Base-by-base conservation (phyloP, 2,113 vertebrate species). In the Phrynosoma platyrhinos region DNA sequence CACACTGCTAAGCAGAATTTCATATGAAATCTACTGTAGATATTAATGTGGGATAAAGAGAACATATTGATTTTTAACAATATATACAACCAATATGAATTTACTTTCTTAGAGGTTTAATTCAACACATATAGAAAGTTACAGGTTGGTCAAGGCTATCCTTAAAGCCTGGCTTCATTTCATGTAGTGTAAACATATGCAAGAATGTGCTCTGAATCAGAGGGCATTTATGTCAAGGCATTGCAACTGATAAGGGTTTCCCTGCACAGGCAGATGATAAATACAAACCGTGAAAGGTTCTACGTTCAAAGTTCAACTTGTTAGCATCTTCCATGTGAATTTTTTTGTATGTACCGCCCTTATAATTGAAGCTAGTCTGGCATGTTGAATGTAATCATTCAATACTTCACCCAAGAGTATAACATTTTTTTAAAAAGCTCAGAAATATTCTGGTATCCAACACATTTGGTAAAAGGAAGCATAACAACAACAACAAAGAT, bases 391-490 rank as follows among this genome's bases (percentile, higher is more conserved):
- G 20, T 58, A 10, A 40, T 68, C 47, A 62, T 68, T 78, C 75
- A 71, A 64, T 82, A 47, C 27, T 55, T 9, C 53, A 68, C 5
- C 47, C n/a, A 83, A 69, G n/a, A 88, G 20, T 64, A 14, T 30
- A 68, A 66, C n/a, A 83, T 83, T 69, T 47, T 83, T 36, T 36
- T 58, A 68, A 78, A 86, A 86, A 79, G 55, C 5, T 12, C 6
- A 78, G 55, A n/a, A 52, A 32, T 68, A 55, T 83, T 69, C 42
- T 18, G n/a, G 72, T 55, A 71, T 16, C 74, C 36, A 74, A 21
- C 32, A 87, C 25, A 58, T 7, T 53, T 77, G 27, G 47, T 25
- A 78, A 86, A 90, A 83, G 13, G 72, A 55, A 77, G n/a, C 32
- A 82, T 21, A 82, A 89, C 27, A 20, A 47, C 78, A 62, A 62